Conservation (phyloP, 1,140 invertebrate genomes). For the Drosophila nikananu region DNA sequence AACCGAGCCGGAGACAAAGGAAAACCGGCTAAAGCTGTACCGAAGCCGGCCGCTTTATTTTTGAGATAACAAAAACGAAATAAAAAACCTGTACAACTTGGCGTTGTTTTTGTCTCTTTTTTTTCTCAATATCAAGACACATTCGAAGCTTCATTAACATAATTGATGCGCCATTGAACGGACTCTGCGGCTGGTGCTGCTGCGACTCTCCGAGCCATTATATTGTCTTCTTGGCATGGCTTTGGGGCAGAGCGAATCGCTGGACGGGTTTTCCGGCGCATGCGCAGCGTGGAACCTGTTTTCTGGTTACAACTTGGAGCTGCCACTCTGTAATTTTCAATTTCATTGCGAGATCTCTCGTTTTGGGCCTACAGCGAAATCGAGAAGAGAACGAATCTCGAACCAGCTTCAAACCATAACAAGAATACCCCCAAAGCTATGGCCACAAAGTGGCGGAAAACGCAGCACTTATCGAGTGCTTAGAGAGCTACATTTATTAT, state of each 20-base stretch:
- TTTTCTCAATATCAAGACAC: constrained; percentile 77
- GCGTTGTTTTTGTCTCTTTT: constrained; percentile 17
- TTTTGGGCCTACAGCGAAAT: constrained; percentile 25
- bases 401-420: constrained; percentile 11
- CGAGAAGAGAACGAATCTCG: constrained; percentile 16
- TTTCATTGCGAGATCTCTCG: constrained; percentile 61
- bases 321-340: constrained; percentile 67
- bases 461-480: constrained; percentile 35
- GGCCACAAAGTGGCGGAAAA: constrained; percentile 45
- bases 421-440: constrained; percentile 12
- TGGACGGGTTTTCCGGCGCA: constrained; percentile 76
- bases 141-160: constrained; percentile 81
- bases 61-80: constrained; percentile 2
- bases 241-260: constrained; percentile 67
- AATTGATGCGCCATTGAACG: constrained; percentile 80
- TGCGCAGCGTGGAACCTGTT: constrained; percentile 65
- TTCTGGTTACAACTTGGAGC: constrained; percentile 27
- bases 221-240: constrained; percentile 64
- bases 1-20: constrained; percentile 33
- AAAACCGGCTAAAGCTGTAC: constrained; percentile 58
- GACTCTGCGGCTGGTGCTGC: constrained; percentile 35
- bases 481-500: constrained; percentile 39
- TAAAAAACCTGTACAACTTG: constrained; percentile 38
- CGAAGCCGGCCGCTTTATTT: constrained; percentile 48
- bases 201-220: constrained; percentile 59